Evolutionary conservation across 2,113 vertebrate species (phyloP).

Genomic region (Acanthochromis polyacanthus): DNA sequence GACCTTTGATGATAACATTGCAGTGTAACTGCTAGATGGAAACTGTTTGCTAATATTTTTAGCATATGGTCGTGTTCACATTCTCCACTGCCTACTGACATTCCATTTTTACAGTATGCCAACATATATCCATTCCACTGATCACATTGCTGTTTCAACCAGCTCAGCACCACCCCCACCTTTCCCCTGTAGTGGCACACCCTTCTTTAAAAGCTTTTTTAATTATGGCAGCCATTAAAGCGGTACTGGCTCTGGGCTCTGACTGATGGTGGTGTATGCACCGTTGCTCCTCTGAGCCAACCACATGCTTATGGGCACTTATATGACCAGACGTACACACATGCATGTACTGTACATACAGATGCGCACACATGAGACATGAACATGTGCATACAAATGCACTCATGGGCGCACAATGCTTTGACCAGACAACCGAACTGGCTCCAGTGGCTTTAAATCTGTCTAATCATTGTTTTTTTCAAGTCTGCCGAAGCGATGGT

Average conservation of each 20-base stretch:
- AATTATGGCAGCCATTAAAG: constrained; percentile 84
- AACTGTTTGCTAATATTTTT: too few species aligned
- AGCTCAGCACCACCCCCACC: constrained; percentile 43
- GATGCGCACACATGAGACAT: neutral
- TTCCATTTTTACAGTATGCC: constrained; percentile 10
- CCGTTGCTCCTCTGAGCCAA: constrained; percentile 63
- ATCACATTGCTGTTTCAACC: constrained; percentile 25
- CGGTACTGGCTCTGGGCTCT: constrained; percentile 54
- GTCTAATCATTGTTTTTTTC: constrained; percentile 49
- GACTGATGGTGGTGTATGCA: constrained; percentile 62
- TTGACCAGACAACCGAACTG: constrained; percentile 60
- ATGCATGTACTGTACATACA: constrained; percentile 28
- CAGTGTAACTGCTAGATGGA: too few species aligned
- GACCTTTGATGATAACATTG: too few species aligned
- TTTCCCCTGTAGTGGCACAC: constrained; percentile 68
- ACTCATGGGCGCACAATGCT: constrained; percentile 43
- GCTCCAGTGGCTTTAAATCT: constrained; percentile 66
- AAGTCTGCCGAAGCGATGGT: constrained; percentile 44
- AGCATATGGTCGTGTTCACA: too few species aligned
- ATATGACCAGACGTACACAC: constrained; percentile 50
- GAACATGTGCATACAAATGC: constrained; percentile 37
- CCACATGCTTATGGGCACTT: constrained; percentile 61
- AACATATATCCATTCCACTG: constrained; percentile 7
- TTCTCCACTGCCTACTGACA: neutral
- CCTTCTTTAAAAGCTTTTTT: constrained; percentile 87